Evolutionary conservation across 2,113 vertebrate species (phyloP), one percentile per base, ranked within the genome.

Genomic region (Trogon melanurus): DNA sequence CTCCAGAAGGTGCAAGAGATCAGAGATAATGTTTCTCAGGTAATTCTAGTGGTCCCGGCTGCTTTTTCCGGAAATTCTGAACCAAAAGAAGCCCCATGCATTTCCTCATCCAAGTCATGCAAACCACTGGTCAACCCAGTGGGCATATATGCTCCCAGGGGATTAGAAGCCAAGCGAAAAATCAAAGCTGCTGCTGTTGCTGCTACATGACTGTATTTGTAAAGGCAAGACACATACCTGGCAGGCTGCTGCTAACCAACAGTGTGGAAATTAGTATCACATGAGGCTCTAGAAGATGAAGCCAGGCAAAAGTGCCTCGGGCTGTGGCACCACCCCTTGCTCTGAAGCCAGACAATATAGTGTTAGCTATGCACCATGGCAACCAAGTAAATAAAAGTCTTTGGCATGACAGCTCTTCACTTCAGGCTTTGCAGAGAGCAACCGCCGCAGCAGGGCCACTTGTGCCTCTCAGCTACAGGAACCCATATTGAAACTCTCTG

Each of bases 201-300:
- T 85, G 38, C 48, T 85, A 92, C 88, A 70, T 88, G 95, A 95
- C 90, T 76, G 85, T 94, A 89, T 94, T 93, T 95, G 94, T 60
- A 93, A 96, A 91, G 90, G 87, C 95, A 94, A 94, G 85, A 88
- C 79, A 87, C 92, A 91, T 74, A 93, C 92, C 97, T 96, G 94
- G 95, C 91, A 96, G 80, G 69, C 91, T 94, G 89, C 87, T 97
- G 96, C 85, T 76, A 92, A 88, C 70, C 81, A 92, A 48, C 81
- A 95, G 90, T 14, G 81, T 91, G 92, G 85, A 95, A 96, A 96
- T 94, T 67, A 73, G 45, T 76, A 84, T 91, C 94, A 95, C 79
- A 91, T 94, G 94, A 96, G 83, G 47, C 69, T 95, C 7, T 10
- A 81, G 74, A 65, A 86, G 76, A 89, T 0, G 5, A 96, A 93